Evolutionary conservation across 1,140 invertebrate species (phyloP).

Genomic region (Drosophila trapezifrons): DNA sequence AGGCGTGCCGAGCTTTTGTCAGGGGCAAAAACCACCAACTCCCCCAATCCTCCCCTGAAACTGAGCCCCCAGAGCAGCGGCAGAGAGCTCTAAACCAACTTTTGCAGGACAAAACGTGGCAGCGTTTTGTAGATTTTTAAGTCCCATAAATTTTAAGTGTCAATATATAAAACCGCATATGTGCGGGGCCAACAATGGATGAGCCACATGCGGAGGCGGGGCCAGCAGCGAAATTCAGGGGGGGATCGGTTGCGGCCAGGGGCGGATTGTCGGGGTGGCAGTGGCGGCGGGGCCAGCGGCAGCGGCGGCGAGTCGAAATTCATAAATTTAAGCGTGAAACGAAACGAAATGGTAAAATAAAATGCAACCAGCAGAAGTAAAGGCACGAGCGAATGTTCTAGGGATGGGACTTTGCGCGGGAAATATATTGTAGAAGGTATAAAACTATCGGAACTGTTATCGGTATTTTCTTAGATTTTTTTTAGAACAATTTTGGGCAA

Average conservation of each 20-base stretch:
- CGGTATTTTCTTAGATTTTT: no score
- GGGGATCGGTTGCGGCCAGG: slow-evolving; percentile 9
- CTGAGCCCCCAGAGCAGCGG: slow-evolving; percentile 5
- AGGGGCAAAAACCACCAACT: slow-evolving; percentile 19
- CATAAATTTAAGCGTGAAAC: slow-evolving; percentile 51
- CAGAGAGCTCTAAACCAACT: slow-evolving; percentile 53
- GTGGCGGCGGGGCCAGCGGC: slow-evolving; percentile 6
- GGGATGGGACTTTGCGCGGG: background rate
- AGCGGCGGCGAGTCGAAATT: slow-evolving; percentile 45
- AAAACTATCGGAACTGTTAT: no score
- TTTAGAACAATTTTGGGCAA: no score
- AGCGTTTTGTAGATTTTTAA: slow-evolving; percentile 66
- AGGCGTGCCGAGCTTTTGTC: slow-evolving; percentile 49
- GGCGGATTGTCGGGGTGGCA: background rate
- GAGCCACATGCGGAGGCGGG: background rate
- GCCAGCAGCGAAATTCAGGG: background rate
- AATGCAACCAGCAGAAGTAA: slow-evolving; percentile 55
- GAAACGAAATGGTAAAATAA: slow-evolving; percentile 68
- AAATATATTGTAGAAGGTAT: background rate
- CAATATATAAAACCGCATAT: slow-evolving; percentile 67
- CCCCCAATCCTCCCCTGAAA: background rate
- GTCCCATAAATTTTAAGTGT: slow-evolving; percentile 66
- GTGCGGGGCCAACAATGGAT: slow-evolving; percentile 57
- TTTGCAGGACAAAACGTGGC: slow-evolving; percentile 55
- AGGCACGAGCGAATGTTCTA: slow-evolving; percentile 5